Evolutionary conservation across 2,113 vertebrate species (phyloP).

Genomic region (Nothoprocta pentlandii): DNA sequence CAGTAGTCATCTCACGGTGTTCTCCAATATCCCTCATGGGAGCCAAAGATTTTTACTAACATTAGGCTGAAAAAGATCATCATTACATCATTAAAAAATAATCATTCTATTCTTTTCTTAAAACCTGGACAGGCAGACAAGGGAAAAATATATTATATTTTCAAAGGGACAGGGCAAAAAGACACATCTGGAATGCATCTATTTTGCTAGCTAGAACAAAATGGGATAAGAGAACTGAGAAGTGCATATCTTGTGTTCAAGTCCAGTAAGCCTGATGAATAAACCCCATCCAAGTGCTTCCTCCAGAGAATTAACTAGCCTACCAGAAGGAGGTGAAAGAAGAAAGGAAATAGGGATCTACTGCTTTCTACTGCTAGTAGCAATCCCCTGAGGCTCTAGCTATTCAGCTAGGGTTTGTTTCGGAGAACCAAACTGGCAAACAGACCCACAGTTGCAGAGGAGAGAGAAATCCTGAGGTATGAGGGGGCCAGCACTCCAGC

Average conservation of each 20-base stretch:
- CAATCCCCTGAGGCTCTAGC: not conserved
- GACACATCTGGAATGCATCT: not conserved
- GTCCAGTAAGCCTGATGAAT: not conserved
- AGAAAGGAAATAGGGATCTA: not conserved
- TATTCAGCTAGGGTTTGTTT: not conserved
- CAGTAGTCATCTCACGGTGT: not conserved
- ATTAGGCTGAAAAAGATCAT: not conserved
- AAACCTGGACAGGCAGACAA: not conserved
- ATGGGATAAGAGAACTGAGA: not conserved
- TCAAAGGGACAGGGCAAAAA: not conserved
- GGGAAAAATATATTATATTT: not conserved
- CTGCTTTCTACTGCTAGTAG: not conserved
- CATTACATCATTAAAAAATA: not conserved
- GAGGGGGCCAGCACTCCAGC: not conserved
- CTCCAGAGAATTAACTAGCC: not conserved
- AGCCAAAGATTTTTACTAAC: not conserved
- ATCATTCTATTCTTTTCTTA: not conserved
- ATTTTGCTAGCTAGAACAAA: not conserved
- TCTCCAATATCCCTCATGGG: not conserved
- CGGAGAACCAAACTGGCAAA: not conserved
- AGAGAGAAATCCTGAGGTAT: rapidly evolving
- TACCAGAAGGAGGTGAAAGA: not conserved
- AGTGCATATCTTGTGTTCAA: not conserved
- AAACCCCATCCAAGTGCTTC: rapidly evolving
- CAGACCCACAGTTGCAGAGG: not conserved